A percentile compares a stretch with the other conserved stretches of the same genome.
Conservation (phyloP, 2,888 invertebrate species). For the Erpobdella octoculata region DNA sequence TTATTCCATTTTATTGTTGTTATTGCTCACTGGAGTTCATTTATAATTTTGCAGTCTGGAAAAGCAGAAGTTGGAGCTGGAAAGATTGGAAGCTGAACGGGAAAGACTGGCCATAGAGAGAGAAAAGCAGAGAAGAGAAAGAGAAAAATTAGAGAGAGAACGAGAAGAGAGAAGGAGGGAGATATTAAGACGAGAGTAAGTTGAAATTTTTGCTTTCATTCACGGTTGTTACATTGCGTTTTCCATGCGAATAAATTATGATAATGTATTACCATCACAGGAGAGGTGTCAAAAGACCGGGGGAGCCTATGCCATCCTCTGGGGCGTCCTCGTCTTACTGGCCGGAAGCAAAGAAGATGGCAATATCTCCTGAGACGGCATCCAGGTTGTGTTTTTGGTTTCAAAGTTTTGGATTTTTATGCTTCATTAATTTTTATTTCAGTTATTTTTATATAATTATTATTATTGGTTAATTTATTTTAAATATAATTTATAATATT, state of each 20-base stretch:
- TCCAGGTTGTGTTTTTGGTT: constrained; percentile 8
- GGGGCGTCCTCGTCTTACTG: constrained; percentile 12
- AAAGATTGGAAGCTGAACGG: constrained; percentile 56
- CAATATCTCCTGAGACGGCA: not conserved
- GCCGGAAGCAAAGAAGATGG: constrained; percentile 7
- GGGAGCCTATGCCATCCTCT: not conserved
- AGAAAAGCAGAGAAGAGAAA: constrained; percentile 35
- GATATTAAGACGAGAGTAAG: constrained; percentile 15
- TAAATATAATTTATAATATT: not conserved
- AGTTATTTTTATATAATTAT: too few species aligned
- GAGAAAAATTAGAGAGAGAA: constrained; percentile 60
- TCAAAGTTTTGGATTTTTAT: too few species aligned
- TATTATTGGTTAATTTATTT: not conserved
- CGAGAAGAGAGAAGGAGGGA: constrained; percentile 63
- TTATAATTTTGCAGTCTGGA: constrained; percentile 37
- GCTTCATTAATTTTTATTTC: too few species aligned
- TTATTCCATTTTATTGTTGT: not conserved
- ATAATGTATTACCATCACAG: too few species aligned
- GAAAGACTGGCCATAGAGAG: constrained; percentile 57
- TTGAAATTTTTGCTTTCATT: not conserved
- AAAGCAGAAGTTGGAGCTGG: constrained; percentile 59
- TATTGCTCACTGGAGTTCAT: not conserved
- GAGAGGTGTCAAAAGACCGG: not conserved
- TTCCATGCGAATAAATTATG: too few species aligned
- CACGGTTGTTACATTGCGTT: too few species aligned